phyloP scores from a whole-genome alignment of 2,888 invertebrate genomes.

The Metacarcinus magister region DNA sequence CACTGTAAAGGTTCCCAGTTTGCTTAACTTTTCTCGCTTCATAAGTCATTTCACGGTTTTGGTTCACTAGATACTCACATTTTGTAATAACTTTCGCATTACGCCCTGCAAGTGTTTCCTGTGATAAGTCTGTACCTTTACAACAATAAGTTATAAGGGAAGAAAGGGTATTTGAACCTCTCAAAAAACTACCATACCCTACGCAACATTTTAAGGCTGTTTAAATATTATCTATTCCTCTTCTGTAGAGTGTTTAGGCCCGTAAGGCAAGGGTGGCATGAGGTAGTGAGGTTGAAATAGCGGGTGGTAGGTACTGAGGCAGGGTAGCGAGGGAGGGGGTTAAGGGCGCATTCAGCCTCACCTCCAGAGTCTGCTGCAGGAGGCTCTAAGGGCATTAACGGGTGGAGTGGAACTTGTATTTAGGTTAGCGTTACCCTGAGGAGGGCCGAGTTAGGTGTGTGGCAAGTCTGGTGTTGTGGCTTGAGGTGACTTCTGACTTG shows the following conservation, averaged over 20 bases:
- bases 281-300: background rate
- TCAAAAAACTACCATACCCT: too few relatives aligned
- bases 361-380: background rate
- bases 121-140: background rate
- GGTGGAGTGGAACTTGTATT: background rate
- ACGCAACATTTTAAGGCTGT: too few relatives aligned
- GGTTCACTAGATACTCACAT: background rate
- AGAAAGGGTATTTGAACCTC: background rate
- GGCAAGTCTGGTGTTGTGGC: too few relatives aligned
- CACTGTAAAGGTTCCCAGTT: background rate
- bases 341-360: background rate
- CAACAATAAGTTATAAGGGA: background rate
- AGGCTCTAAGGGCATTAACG: background rate
- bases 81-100: background rate
- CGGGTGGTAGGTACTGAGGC: background rate
- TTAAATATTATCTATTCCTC: too few relatives aligned
- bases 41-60: background rate
- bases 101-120: background rate
- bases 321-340: background rate
- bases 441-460: background rate
- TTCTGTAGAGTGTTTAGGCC: too few relatives aligned
- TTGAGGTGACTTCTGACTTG: too few relatives aligned
- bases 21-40: background rate
- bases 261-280: too few relatives aligned
- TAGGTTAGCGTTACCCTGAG: constrained; percentile 8